phyloP scores from a whole-genome alignment of 2,113 vertebrate species.

The Hippopotamus amphibius region DNA sequence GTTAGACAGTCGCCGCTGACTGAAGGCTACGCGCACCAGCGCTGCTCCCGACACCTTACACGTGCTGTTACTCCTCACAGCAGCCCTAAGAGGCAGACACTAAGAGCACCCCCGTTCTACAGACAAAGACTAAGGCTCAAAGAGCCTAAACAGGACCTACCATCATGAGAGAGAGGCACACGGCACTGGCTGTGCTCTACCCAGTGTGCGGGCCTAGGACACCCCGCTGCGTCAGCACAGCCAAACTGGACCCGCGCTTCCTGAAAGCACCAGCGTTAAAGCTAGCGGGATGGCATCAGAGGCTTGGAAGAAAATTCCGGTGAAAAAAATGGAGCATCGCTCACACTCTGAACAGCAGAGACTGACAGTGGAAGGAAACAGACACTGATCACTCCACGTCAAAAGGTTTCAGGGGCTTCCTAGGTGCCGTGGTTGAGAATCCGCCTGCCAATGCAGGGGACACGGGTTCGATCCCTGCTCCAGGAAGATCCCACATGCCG shows the following conservation, averaged over 20 bases:
- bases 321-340: not conserved
- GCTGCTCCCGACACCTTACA: not conserved
- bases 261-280: not conserved
- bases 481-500: too few species aligned
- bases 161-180: rapidly evolving
- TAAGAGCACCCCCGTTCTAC: rapidly evolving
- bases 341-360: not conserved
- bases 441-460: too few species aligned
- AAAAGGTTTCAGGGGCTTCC: not conserved
- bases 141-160: not conserved
- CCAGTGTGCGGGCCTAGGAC: rapidly evolving
- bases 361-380: not conserved
- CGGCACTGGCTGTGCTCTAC: rapidly evolving
- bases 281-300: not conserved
- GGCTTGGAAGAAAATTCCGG: not conserved
- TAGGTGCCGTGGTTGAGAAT: too few species aligned
- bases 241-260: rapidly evolving
- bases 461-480: too few species aligned
- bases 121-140: too few species aligned
- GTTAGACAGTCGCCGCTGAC: rapidly evolving
- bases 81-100: too few species aligned
- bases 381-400: not conserved
- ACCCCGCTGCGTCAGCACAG: rapidly evolving
- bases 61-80: not conserved
- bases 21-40: not conserved